phyloP scores from a whole-genome alignment of 2,888 invertebrate genomes.

The Dryadula phaetusa region DNA sequence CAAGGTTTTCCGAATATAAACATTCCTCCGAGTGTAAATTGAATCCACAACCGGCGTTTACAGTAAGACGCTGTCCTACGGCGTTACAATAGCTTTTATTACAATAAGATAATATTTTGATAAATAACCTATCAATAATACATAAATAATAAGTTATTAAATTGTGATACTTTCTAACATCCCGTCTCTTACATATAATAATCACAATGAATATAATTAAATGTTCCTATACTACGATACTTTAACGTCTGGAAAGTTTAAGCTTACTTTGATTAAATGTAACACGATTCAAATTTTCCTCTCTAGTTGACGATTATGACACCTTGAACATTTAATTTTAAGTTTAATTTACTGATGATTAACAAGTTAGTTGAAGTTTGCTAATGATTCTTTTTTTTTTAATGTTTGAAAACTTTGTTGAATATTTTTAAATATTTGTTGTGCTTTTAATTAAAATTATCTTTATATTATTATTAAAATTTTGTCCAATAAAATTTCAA shows the following conservation, averaged over 20 bases:
- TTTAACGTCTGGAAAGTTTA: conserved; percentile 15
- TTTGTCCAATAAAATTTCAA: no score
- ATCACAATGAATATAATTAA: neutral
- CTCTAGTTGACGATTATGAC: conserved; percentile 1
- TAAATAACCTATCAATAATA: neutral
- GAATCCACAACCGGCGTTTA: no score
- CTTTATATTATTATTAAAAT: no score
- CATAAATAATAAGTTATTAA: neutral
- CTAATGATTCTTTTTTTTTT: neutral
- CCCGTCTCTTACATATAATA: neutral
- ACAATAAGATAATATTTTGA: no score
- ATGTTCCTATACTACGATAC: neutral
- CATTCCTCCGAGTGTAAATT: no score
- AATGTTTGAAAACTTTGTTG: neutral
- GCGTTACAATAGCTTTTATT: no score
- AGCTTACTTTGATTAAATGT: conserved; percentile 6
- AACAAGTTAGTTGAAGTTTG: neutral
- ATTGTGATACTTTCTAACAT: neutral
- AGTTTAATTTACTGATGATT: neutral
- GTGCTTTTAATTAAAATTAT: no score
- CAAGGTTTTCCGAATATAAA: no score
- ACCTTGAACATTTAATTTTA: neutral
- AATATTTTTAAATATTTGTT: no score
- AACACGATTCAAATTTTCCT: conserved; percentile 7
- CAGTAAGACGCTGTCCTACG: no score